Evolutionary conservation across 2,113 vertebrate genomes (phyloP), one percentile per base, ranked within the genome.

Genomic region (Clarias gariepinus): DNA sequence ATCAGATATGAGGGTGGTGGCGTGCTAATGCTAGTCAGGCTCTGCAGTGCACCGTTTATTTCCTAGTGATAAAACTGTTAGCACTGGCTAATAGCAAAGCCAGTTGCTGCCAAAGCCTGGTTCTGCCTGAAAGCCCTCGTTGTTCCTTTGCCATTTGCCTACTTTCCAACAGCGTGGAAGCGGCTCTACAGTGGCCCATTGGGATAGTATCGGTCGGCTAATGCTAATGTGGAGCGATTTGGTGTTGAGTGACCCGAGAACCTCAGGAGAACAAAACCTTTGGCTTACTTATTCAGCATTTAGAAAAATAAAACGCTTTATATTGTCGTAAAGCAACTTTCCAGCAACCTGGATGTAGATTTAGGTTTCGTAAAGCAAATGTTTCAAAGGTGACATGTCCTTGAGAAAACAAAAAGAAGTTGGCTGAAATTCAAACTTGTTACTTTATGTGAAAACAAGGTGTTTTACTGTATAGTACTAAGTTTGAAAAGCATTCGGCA

Each of bases 61-160:
- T 94, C 94, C 92, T 92, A 93, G 94, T 94, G 94, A 95, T 94
- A 93, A 94, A 95, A 94, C 92, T 94, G 94, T 94, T 94, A 94
- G 92, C 91, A 90, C 91, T 91, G 87, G 91, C 92, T 94, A 93
- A 94, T 93, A 93, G 92, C 91, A 78, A 88, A 91, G 92, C 91
- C 81, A 12, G 86, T 89, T 90, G 89, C 91, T 92, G 92, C 92
- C 92, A 94, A 95, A 92, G 89, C 82, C 85, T 87, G 81, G 87
- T 92, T 94, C 86, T 86, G 90, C 88, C 88, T 91, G 90, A 93
- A 91, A 93, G 85, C 90, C 89, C 68, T 28, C 84, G 89, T 90
- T 84, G 89, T 90, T 90, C 81, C 15, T 81, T 86, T 91, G 91
- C 92, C 91, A 91, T 93, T 93, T 92, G 88, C 28, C 69, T 88